Conservation (phyloP, 2,113 vertebrate species). For the Ibidorhyncha struthersii region DNA sequence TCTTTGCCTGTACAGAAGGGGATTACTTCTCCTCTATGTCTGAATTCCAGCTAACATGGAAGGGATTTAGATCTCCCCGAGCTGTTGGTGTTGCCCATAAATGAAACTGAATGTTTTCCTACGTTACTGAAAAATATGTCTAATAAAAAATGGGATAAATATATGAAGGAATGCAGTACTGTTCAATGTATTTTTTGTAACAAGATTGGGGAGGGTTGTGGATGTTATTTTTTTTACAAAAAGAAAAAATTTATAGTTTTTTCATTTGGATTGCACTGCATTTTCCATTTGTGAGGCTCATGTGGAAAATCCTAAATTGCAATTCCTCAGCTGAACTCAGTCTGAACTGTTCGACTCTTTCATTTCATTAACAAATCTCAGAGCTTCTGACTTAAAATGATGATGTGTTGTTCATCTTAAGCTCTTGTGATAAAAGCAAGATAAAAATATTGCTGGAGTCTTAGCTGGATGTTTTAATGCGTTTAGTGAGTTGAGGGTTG, state of each 20-base stretch:
- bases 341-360: constrained; percentile 42
- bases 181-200: not conserved
- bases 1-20: not conserved
- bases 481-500: not conserved
- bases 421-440: constrained; percentile 13
- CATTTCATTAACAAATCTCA: constrained; percentile 21
- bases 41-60: not conserved
- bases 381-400: constrained; percentile 13
- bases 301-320: constrained; percentile 11
- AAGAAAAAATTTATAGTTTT: not conserved
- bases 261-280: not conserved
- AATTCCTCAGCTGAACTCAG: not conserved
- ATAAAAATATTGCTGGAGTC: constrained; percentile 21
- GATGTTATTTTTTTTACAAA: not conserved
- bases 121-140: not conserved
- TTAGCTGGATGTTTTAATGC: constrained; percentile 25
- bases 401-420: constrained; percentile 11
- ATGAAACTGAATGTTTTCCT: not conserved
- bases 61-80: not conserved
- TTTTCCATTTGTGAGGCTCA: not conserved
- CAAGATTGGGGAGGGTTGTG: not conserved
- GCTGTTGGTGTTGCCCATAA: not conserved
- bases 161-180: not conserved
- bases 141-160: not conserved
- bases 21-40: not conserved